A percentile compares a stretch with the other conserved stretches of the same genome.
Evolutionary conservation across 2,888 invertebrate genomes (phyloP).

Genomic region (Ecdyonurus torrentis): DNA sequence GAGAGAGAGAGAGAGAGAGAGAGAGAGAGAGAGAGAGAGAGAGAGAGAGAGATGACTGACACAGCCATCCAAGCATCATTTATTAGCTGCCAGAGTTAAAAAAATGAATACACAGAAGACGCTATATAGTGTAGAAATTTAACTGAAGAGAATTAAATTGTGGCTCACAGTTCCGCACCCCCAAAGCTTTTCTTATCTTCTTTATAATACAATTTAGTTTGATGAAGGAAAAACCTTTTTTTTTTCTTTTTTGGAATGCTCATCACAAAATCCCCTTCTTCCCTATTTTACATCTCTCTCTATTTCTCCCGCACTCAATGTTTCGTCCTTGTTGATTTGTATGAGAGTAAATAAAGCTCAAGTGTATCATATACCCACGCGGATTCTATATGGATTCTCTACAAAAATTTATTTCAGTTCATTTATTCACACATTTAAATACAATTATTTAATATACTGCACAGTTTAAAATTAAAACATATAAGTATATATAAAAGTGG

Average conservation of each 20-base stretch:
- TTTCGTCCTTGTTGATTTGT: neutral
- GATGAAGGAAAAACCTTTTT: neutral
- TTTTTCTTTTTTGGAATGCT: neutral
- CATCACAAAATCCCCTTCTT: neutral
- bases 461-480: no score
- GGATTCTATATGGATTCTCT: no score
- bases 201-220: neutral
- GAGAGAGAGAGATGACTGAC: neutral
- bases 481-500: no score
- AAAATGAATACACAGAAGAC: neutral
- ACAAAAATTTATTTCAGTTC: no score
- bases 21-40: neutral
- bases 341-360: no score
- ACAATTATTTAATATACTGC: no score
- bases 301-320: no score
- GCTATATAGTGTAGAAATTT: neutral
- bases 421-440: no score
- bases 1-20: no score
- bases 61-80: neutral
- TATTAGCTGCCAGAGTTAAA: neutral
- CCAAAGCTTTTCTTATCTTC: neutral
- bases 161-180: neutral
- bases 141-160: neutral
- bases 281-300: no score
- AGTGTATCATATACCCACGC: no score